phyloP scores from a whole-genome alignment of 2,888 invertebrate species.

The Xestobium rufovillosum region DNA sequence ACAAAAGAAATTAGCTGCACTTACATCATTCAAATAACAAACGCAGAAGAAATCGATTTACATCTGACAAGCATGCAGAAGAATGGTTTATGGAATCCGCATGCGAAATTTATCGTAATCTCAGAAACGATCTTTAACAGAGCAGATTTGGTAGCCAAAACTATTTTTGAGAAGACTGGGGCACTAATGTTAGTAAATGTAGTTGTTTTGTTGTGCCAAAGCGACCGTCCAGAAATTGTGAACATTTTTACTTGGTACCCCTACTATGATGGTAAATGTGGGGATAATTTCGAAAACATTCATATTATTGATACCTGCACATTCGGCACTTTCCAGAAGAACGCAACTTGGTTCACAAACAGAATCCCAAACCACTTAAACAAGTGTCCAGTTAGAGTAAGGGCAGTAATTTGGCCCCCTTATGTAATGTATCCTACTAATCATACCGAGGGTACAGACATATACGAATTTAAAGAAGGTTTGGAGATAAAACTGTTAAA shows the following conservation, averaged over 20 bases:
- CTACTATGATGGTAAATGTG: slow-evolving; percentile 9
- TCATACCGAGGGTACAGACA: slow-evolving; percentile 4
- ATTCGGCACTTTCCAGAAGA: slow-evolving; percentile 7
- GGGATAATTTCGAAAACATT: slow-evolving; percentile 9
- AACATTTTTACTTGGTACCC: no score
- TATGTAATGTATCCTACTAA: slow-evolving; percentile 20
- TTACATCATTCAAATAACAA: no score
- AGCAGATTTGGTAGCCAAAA: neutral
- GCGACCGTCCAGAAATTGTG: no score
- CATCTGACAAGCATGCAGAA: no score
- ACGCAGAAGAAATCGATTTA: no score
- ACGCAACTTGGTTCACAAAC: slow-evolving; percentile 14
- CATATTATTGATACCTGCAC: slow-evolving; percentile 13
- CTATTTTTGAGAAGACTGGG: slow-evolving; percentile 11
- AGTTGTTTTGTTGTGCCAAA: slow-evolving; percentile 13
- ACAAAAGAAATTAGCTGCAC: no score
- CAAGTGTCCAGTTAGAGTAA: slow-evolving; percentile 21
- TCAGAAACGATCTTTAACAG: no score
- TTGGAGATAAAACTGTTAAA: slow-evolving; percentile 12
- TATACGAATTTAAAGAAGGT: slow-evolving; percentile 6
- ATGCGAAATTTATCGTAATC: slow-evolving; percentile 17
- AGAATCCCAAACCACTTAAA: slow-evolving; percentile 22
- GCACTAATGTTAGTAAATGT: slow-evolving; percentile 9
- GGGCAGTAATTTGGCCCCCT: slow-evolving; percentile 22
- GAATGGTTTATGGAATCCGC: slow-evolving; percentile 20